Evolutionary conservation across 2,113 vertebrate species (phyloP), one percentile per base, ranked within the genome.

Genomic region (Hucho hucho): DNA sequence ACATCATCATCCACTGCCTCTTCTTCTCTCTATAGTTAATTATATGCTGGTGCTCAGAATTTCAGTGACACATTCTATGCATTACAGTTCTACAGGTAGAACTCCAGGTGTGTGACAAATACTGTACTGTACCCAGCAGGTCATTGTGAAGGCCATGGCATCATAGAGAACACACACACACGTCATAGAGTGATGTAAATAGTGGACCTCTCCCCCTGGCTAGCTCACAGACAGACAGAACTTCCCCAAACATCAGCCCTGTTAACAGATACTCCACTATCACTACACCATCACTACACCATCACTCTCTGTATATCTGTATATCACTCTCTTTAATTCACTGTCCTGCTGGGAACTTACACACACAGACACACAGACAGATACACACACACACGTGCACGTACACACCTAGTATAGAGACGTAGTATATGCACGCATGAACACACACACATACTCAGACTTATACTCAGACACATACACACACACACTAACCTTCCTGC

Each of bases 211-310:
- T 64, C 24, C 2, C 25, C 11, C 24, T 24, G 63, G n/a, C 25
- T 64, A 11, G 25, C 24, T 11, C 24, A 64, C 24, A 28, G 63
- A 53, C 49, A 53, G 47, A 14, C 47, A 49, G 49, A 53, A 61
- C n/a, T 4, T 12, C 71, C 64, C 82, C 82, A 77, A 76, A 80
- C 73, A 84, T 79, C 78, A 12, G 1, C 69, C 26, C 83, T 80
- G 84, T 75, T 85, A 85, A 89, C 83, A 83, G 85, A 86, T 76
- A 76, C 77, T 82, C 79, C 81, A 84, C 80, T 81, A 32, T 32
- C 1, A 32, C 29, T 32, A 80, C 81, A 84, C 80, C 82, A 32
- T 32, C 1, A 32, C 29, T 32, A 80, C 82, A 84, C 80, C 82
- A 85, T 75, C 84, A 28, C 58, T 77, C 73, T 26, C 73, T 86